phyloP scores from a whole-genome alignment of 1,140 invertebrate genomes.

The Pogonognathellus flavescens region DNA sequence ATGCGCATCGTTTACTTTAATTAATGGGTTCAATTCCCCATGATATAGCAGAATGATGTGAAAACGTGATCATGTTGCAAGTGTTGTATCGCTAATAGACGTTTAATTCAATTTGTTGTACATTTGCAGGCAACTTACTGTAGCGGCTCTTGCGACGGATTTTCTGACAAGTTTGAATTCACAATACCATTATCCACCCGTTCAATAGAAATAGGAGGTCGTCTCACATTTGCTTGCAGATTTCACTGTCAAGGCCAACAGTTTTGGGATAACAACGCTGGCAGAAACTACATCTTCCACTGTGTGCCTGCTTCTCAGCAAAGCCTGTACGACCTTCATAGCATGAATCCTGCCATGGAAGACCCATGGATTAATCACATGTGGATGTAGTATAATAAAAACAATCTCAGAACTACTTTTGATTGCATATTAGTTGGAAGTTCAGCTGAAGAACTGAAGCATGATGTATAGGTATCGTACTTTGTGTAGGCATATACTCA shows the following conservation, averaged over 20 bases:
- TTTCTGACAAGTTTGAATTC: slow-evolving; percentile 88
- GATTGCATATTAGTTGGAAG: background rate
- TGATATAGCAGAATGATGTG: background rate
- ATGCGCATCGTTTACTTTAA: too few species aligned
- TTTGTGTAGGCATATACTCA: background rate
- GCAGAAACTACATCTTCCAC: slow-evolving; percentile 74
- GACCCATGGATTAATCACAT: slow-evolving; percentile 60
- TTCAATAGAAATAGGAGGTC: slow-evolving; percentile 79
- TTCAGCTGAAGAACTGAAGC: background rate
- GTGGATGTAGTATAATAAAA: slow-evolving; percentile 52
- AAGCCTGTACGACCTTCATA: slow-evolving; percentile 38
- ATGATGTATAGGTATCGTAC: background rate
- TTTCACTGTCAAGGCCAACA: slow-evolving; percentile 86
- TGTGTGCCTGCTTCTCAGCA: slow-evolving; percentile 50
- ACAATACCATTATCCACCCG: slow-evolving; percentile 80
- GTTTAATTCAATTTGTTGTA: slow-evolving; percentile 64
- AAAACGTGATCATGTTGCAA: too few species aligned
- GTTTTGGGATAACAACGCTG: slow-evolving; percentile 88
- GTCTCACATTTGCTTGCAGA: slow-evolving; percentile 84
- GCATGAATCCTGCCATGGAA: slow-evolving; percentile 51
- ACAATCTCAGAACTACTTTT: slow-evolving; percentile 31
- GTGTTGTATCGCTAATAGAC: slow-evolving; percentile 6
- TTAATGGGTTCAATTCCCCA: background rate
- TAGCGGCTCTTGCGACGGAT: slow-evolving; percentile 89
- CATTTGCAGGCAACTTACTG: slow-evolving; percentile 79